A percentile compares a stretch with the other conserved stretches of the same genome.
Conservation (phyloP, 2,797 vertebrate species). For the Taeniopygia guttata region DNA sequence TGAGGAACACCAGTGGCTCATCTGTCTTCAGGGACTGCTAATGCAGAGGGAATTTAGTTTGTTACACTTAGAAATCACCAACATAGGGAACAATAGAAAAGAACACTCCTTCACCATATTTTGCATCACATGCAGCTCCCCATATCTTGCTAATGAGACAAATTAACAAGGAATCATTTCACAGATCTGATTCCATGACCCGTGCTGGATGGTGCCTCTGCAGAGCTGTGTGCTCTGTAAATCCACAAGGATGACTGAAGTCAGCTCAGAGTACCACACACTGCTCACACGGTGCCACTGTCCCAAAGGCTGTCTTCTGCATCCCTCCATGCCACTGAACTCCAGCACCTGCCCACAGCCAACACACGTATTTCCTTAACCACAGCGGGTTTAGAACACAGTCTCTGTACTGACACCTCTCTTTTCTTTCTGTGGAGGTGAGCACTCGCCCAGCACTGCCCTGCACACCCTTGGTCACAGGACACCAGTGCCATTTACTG, state of each 20-base stretch:
- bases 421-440: not conserved
- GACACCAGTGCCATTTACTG: not conserved
- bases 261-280: rapidly evolving
- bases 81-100: not conserved
- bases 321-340: not conserved
- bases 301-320: not conserved
- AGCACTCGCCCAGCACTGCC: not conserved
- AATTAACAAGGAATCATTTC: slow-evolving; percentile 16
- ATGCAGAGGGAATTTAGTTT: not conserved
- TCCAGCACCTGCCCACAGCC: not conserved
- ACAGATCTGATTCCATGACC: not conserved
- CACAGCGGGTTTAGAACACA: rapidly evolving
- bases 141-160: slow-evolving; percentile 4
- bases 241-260: not conserved
- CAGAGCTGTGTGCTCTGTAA: not conserved
- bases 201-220: not conserved
- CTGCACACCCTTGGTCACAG: rapidly evolving
- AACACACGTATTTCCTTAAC: not conserved
- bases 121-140: not conserved
- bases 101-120: too few species aligned
- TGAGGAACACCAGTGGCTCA: not conserved
- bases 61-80: not conserved
- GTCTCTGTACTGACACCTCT: not conserved
- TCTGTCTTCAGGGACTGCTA: not conserved
- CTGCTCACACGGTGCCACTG: not conserved